Evolutionary conservation across 2,797 vertebrate genomes (phyloP), one percentile per base, ranked within the genome.

Genomic region (Buceros bicornis): DNA sequence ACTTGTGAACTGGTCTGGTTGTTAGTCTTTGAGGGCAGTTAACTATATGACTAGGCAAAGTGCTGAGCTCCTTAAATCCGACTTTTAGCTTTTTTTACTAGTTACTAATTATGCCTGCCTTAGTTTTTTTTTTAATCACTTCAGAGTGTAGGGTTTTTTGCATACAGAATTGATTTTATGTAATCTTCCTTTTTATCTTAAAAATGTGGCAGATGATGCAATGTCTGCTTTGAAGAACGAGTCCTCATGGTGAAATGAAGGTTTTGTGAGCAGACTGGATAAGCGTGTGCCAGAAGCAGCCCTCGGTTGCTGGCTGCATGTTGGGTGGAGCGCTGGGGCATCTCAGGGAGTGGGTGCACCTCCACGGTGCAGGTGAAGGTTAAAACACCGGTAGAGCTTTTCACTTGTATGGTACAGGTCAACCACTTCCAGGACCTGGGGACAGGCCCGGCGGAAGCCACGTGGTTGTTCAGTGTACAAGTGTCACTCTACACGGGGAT

Each of bases 1-100:
- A 93, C 96, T 94, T 89, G 97, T 96, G 97, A 97, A 93, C 79
- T 96, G 94, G 79, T 93, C 96, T 96, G 87, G 66, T 85, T 93
- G 90, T 95, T 87, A 94, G 79, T 78, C 64, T 94, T 82, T 65
- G 91, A 86, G 45, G 90, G 48, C 87, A 93, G 47, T 89, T 93
- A 87, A 73, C 28, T 84, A 1, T 58, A 37, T 19, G 58, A 95
- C 76, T 51, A 54, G 76, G 73, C 82, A 82, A 82, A 86, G 74
- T 94, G 70, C 90, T 96, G 90, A 87, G 9, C 80, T 93, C 69
- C 72, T n/a, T 87, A 65, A 80, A 53, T n/a, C 31, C 1, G 15
- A 57, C 77, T 90, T 87, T 9, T 74, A 93, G 56, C 40, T 79
- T 82, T 83, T 65, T 95, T 82, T 74, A 78, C 88, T 92, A 80